Evolutionary conservation across 2,888 invertebrate species (phyloP), one percentile per base, ranked within the genome.

Genomic region (Trachelus tabidus): DNA sequence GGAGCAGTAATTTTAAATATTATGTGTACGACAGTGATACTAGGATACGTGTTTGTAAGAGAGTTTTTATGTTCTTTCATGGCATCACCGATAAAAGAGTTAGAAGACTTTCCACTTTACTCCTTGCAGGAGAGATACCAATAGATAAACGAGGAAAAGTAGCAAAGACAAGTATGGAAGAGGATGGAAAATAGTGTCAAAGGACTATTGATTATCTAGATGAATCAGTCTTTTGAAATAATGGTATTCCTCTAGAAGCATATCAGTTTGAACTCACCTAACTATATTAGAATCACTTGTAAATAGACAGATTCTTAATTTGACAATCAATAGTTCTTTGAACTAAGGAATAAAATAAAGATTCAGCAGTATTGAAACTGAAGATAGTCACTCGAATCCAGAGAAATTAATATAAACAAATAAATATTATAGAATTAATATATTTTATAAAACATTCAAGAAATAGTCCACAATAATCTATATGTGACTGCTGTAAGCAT

Each of bases 31-130:
- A 73, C 12, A 0, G 23, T 35, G 11, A 73, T 73, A 34, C 23
- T 34, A 30, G 73, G 34, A 73, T 73, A 73, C 73, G 73, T 12
- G 73, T 73, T 34, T 73, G 73, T 12, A 73, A 73, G 34, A 30
- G 73, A 34, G 73, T 73, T 30, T 73, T 73, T 34, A 73, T 73
- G n/a, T 73, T 35, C 33, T 73, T 73, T 35, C 73, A 73, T 34
- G 73, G 73, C 11, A 73, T 73, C n/a, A 73, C 73, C 4, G 73
- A 34, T 35, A 73, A 73, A 34, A 73, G 73, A 34, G 73, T 73
- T 30, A 73, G 73, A n/a, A 30, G 73, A 34, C 34, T 73, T 15
- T 73, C 23, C 35, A 73, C 33, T n/a, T 73, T 73, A 34, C 73
- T 73, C 30, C 73, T 73, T 12, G 73, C 73, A 34, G 73, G 73